Conservation (phyloP, 2,797 vertebrate species). For the Chaenodraco wilsoni region DNA sequence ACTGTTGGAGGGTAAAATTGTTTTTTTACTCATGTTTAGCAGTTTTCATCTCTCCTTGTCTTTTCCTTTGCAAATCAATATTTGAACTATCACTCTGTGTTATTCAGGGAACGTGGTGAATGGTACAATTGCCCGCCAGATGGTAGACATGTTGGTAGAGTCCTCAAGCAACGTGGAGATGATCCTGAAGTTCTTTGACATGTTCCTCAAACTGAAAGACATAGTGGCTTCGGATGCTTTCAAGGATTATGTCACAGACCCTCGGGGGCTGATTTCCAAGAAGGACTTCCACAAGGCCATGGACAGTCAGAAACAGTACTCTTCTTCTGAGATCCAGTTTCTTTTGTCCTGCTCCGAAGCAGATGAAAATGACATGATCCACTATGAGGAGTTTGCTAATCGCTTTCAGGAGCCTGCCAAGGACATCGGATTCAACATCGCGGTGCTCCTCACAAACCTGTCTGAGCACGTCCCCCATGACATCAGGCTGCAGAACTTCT, state of each 20-base stretch:
- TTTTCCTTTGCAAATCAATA: slow-evolving; percentile 13
- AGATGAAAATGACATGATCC: slow-evolving; percentile 98
- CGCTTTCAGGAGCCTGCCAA: slow-evolving; percentile 96
- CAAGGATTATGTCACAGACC: slow-evolving; percentile 92
- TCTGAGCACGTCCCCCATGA: slow-evolving; percentile 96
- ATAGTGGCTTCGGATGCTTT: slow-evolving; percentile 95
- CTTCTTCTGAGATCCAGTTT: slow-evolving; percentile 93
- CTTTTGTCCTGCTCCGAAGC: slow-evolving; percentile 95
- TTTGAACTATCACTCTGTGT: slow-evolving; percentile 25
- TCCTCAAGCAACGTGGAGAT: slow-evolving; percentile 98
- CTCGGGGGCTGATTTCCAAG: slow-evolving; percentile 95
- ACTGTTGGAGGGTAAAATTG: slow-evolving; percentile 88
- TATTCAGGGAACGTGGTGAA: slow-evolving; percentile 94
- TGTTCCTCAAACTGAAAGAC: slow-evolving; percentile 98
- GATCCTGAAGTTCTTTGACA: slow-evolving; percentile 99
- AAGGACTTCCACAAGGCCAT: slow-evolving; percentile 99
- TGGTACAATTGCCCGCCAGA: slow-evolving; percentile 96
- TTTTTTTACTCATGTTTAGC: background rate
- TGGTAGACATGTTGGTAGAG: slow-evolving; percentile 99
- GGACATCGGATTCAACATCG: slow-evolving; percentile 97
- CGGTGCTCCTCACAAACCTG: slow-evolving; percentile 94
- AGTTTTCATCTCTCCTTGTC: background rate
- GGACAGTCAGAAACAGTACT: slow-evolving; percentile 98
- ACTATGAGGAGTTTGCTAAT: slow-evolving; percentile 92
- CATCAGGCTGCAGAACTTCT: slow-evolving; percentile 89